phyloP scores from a whole-genome alignment of 2,797 vertebrate species.

The Florisuga fusca region DNA sequence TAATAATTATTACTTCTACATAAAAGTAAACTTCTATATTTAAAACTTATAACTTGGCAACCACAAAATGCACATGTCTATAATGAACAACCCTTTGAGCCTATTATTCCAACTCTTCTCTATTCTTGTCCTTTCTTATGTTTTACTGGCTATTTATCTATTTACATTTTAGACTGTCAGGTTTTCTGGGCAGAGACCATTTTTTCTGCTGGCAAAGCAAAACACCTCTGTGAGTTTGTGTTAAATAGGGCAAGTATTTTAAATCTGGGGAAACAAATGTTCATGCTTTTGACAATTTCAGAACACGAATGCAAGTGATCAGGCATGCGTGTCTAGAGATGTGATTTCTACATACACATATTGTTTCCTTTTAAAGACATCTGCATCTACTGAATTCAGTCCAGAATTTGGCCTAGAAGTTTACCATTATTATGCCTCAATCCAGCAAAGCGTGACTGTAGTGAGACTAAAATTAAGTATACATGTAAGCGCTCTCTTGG shows the following conservation, averaged over 20 bases:
- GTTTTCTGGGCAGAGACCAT: not conserved
- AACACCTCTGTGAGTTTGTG: not conserved
- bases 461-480: conserved; percentile 47
- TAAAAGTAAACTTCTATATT: conserved; percentile 71
- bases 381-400: conserved; percentile 62
- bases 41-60: conserved; percentile 70
- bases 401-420: conserved; percentile 62
- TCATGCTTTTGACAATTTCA: conserved; percentile 33
- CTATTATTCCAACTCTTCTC: not conserved
- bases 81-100: conserved; percentile 47
- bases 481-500: conserved; percentile 57
- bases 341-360: conserved; percentile 56
- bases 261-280: conserved; percentile 25
- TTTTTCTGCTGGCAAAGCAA: not conserved
- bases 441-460: conserved; percentile 65
- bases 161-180: not conserved
- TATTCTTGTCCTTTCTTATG: not conserved
- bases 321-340: conserved; percentile 67
- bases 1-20: conserved; percentile 74
- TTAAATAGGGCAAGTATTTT: conserved; percentile 41
- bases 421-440: conserved; percentile 63
- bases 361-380: conserved; percentile 75
- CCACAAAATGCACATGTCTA: conserved; percentile 51
- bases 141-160: conserved; percentile 29
- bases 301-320: conserved; percentile 43